Evolutionary conservation across 2,888 invertebrate species (phyloP).

Genomic region (Eristalis tenax): DNA sequence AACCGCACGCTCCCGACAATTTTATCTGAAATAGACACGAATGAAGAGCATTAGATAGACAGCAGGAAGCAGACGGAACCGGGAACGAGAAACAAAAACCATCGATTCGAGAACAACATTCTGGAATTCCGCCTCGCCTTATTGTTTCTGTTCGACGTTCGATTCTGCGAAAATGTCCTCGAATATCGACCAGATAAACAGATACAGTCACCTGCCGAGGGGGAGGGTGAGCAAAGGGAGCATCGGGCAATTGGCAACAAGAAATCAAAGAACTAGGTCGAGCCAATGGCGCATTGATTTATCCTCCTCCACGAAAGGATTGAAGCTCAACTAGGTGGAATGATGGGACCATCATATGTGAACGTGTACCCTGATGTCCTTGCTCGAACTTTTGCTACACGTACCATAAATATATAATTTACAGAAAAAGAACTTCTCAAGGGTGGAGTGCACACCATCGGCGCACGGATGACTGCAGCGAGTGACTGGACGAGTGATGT

Average conservation of each 20-base stretch:
- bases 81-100: slow-evolving; percentile 49
- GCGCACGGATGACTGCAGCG: no score
- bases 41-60: not conserved
- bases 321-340: slow-evolving; percentile 16
- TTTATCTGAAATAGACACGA: slow-evolving; percentile 86
- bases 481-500: not conserved
- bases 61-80: not conserved
- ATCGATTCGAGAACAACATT: slow-evolving; percentile 48
- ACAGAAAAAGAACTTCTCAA: not conserved
- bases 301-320: not conserved
- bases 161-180: slow-evolving; percentile 1
- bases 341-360: slow-evolving; percentile 29
- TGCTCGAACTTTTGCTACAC: slow-evolving; percentile 14
- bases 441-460: not conserved
- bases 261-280: slow-evolving; percentile 29
- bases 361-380: slow-evolving; percentile 14
- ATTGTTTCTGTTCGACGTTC: no score
- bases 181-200: not conserved
- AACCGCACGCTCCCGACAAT: slow-evolving; percentile 92
- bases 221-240: not conserved
- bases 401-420: slow-evolving; percentile 6
- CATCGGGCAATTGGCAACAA: not conserved
- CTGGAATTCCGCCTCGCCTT: no score
- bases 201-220: no score
- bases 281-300: slow-evolving; percentile 14